Evolutionary conservation across 1,140 invertebrate genomes (phyloP).

Genomic region (Drosophila suzukii): DNA sequence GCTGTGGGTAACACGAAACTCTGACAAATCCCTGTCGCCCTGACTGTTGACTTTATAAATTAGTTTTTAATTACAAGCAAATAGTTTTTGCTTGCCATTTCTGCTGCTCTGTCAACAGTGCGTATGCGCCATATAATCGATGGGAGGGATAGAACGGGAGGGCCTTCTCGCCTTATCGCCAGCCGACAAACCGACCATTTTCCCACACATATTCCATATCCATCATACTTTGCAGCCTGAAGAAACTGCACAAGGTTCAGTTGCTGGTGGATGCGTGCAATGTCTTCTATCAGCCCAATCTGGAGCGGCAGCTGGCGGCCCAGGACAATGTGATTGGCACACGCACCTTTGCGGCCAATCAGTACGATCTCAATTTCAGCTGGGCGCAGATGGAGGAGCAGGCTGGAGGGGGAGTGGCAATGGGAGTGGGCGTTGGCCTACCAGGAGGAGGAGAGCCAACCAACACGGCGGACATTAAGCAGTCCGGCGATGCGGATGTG

Average conservation of each 20-base stretch:
- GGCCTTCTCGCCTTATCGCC: slow-evolving; percentile 22
- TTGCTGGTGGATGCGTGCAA: slow-evolving; percentile 70
- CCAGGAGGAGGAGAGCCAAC: not conserved
- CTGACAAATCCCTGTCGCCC: slow-evolving; percentile 24
- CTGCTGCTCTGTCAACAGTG: slow-evolving; percentile 8
- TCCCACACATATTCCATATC: slow-evolving; percentile 24
- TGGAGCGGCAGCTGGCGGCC: slow-evolving; percentile 69
- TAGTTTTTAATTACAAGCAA: slow-evolving; percentile 63
- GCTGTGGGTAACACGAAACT: slow-evolving; percentile 36
- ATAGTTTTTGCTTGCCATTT: slow-evolving; percentile 22
- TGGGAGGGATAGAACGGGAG: not conserved
- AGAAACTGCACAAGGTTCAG: slow-evolving; percentile 83
- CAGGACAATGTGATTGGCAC: slow-evolving; percentile 81
- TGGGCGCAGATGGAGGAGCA: slow-evolving; percentile 82
- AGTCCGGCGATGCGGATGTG: slow-evolving; percentile 46
- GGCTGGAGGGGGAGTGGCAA: slow-evolving; percentile 14
- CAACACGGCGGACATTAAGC: slow-evolving; percentile 31
- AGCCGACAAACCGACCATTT: slow-evolving; percentile 7
- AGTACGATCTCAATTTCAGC: slow-evolving; percentile 83
- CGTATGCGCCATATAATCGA: slow-evolving; percentile 30
- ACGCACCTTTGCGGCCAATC: slow-evolving; percentile 77
- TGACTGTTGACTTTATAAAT: slow-evolving; percentile 60
- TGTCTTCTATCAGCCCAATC: slow-evolving; percentile 83
- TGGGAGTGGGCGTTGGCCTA: not conserved
- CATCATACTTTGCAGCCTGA: slow-evolving; percentile 52